Evolutionary conservation across 1,140 invertebrate species (phyloP).

Genomic region (Neuroterus valhalla): DNA sequence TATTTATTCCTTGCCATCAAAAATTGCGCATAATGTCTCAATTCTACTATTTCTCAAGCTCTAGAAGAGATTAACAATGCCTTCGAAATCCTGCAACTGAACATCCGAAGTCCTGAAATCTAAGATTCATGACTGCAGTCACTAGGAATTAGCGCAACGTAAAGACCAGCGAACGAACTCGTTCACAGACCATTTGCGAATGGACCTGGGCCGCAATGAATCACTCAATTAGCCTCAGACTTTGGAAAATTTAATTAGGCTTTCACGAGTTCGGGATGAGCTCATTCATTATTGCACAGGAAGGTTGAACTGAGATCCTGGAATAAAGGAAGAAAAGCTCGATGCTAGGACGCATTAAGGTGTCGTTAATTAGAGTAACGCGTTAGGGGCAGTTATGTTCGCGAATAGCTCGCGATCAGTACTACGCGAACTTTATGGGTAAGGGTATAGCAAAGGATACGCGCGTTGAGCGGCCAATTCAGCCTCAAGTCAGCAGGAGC

Average conservation of each 20-base stretch:
- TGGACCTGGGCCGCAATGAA: slow-evolving; percentile 48
- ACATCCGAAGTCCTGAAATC: neutral
- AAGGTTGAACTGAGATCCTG: slow-evolving; percentile 34
- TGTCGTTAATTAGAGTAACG: slow-evolving; percentile 7
- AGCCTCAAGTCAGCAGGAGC: neutral
- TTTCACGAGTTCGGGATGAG: slow-evolving; percentile 33
- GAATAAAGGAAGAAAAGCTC: slow-evolving; percentile 7
- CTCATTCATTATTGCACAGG: slow-evolving; percentile 46
- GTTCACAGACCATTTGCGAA: slow-evolving; percentile 36
- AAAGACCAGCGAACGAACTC: slow-evolving; percentile 5
- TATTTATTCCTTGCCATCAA: too few relatives aligned
- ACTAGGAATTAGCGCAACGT: slow-evolving; percentile 13
- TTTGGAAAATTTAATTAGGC: slow-evolving; percentile 52
- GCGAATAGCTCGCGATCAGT: neutral
- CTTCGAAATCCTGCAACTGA: neutral
- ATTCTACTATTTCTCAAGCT: too few relatives aligned
- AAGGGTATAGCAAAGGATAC: too few relatives aligned
- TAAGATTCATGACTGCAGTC: slow-evolving; percentile 20
- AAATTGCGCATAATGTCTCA: too few relatives aligned
- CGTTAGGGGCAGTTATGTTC: neutral
- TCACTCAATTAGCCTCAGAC: slow-evolving; percentile 48
- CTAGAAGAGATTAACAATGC: too few relatives aligned
- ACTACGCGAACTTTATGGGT: too few relatives aligned
- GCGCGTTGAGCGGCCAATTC: too few relatives aligned
- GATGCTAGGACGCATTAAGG: neutral